Evolutionary conservation across 2,797 vertebrate genomes (phyloP), one percentile per base, ranked within the genome.

Genomic region (Falco peregrinus): DNA sequence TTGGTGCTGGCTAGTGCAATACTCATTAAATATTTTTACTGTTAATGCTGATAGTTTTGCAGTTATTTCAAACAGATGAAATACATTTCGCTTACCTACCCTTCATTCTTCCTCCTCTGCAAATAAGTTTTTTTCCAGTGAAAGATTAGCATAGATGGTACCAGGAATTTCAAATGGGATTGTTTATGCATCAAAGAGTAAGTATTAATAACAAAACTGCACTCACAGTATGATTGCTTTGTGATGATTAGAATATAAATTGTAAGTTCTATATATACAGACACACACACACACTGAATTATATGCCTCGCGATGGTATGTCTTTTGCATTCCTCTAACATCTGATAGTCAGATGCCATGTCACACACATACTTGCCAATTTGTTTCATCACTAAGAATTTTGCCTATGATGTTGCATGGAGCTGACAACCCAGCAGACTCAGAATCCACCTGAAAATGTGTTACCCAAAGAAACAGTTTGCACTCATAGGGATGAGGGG

Each of bases 141-240:
- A 89, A 97, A 97, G 97, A 96, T 98, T 97, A 97, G 93, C 89
- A 93, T 97, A 95, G 97, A 69, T 74, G 56, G 68, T 84, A 97
- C 94, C 37, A 91, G 93, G 94, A 95, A 96, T 97, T 97, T 97
- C 95, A 98, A 98, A 97, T 98, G 95, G 97, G 95, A 95, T 97
- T 98, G 96, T 97, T 98, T 98, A 97, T 98, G 97, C 97, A 98
- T 97, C 95, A 95, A 97, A 97, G 97, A 95, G 84, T 95, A 96
- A 97, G 92, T 89, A 96, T 97, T 98, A 98, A 98, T 96, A 97
- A 95, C 87, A 92, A 96, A 97, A 97, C 88, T 93, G 94, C 90
- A 95, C 95, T 98, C 96, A 94, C 94, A 97, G 96, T 96, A 73
- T 97, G 96, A 97, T 97, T 97, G 97, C 97, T 98, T 98, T 97